Evolutionary conservation across 1,140 invertebrate genomes (phyloP).

Genomic region (Limonius californicus): DNA sequence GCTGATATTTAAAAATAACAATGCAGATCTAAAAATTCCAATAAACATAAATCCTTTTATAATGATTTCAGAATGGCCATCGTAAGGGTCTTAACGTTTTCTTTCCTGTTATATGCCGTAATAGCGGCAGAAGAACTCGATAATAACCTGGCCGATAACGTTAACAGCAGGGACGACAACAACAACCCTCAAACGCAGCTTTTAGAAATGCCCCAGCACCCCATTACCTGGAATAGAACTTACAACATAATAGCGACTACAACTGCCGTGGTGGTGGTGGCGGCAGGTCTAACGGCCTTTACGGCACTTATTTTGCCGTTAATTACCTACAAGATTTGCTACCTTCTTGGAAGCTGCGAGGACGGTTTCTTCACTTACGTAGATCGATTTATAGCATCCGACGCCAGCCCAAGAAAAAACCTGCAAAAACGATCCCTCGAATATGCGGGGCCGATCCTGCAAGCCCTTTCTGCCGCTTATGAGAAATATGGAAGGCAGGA

Average conservation of each 20-base stretch:
- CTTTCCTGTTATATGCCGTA: background rate
- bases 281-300: constrained; percentile 28
- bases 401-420: constrained; percentile 18
- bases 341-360: constrained; percentile 37
- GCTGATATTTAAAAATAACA: no score
- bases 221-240: constrained; percentile 16
- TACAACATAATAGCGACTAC: constrained; percentile 17
- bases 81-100: background rate
- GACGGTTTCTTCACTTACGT: constrained; percentile 33
- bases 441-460: constrained; percentile 31
- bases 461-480: constrained; percentile 31
- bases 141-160: background rate
- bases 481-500: constrained; percentile 30
- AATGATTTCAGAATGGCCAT: background rate
- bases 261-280: constrained; percentile 30
- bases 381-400: constrained; percentile 21
- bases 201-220: background rate
- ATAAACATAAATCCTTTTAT: no score
- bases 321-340: constrained; percentile 39
- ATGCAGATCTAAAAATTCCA: no score
- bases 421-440: constrained; percentile 27
- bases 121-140: background rate
- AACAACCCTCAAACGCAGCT: background rate
- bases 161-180: background rate
- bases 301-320: constrained; percentile 29